Evolutionary conservation across 2,113 vertebrate genomes (phyloP).

Genomic region (Tonatia bakeri): DNA sequence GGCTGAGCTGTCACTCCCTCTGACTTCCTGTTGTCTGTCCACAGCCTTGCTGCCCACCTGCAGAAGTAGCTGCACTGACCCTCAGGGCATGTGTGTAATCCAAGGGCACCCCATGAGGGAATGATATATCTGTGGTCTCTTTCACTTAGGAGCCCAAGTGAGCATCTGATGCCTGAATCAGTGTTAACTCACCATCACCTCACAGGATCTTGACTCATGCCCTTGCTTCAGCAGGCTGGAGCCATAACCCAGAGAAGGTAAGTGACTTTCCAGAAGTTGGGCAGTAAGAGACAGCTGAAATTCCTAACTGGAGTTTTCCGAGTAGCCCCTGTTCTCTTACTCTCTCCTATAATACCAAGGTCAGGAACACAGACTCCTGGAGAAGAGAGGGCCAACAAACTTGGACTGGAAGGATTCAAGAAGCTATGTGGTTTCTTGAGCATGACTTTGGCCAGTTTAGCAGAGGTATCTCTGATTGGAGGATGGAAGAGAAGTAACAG

Average conservation of each 20-base stretch:
- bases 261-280: neutral
- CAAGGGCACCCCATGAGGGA: neutral
- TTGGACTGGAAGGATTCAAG: neutral
- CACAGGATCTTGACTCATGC: neutral
- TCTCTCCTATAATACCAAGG: neutral
- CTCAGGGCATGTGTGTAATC: neutral
- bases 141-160: neutral
- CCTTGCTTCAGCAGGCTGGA: neutral
- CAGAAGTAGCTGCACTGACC: neutral
- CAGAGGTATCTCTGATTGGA: neutral
- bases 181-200: neutral
- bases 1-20: neutral
- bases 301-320: neutral
- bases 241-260: neutral
- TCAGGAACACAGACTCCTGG: neutral
- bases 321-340: neutral
- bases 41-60: neutral
- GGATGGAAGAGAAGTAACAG: neutral
- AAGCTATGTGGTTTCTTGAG: neutral
- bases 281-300: neutral
- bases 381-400: neutral
- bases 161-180: neutral
- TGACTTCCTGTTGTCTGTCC: neutral
- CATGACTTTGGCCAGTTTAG: neutral
- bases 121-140: neutral